Base-by-base conservation (phyloP, 2,888 invertebrate species). In the Tanytarsus gracilentus region DNA sequence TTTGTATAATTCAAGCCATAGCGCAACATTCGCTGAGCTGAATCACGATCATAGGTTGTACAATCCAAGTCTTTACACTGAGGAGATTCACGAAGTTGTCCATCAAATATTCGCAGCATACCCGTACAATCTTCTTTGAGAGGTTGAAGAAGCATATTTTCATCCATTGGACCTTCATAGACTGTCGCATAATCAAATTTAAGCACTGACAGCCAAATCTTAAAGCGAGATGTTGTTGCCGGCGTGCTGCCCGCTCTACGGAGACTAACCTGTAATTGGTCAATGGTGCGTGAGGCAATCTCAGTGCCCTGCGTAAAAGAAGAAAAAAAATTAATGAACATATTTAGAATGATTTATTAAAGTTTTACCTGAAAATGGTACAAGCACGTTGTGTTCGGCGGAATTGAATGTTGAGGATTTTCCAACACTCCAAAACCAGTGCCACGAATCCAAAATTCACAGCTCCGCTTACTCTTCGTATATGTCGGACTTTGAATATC, bases 31-130 rank as follows among this genome's bases (percentile, higher is more conserved):
- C 76, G 76, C 62, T 76, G 76, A 2, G 76, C 75, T 63, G 75
- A 77, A 3, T 76, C 74, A 61, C 64, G 33, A 62, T 36, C 68
- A 64, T 62, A 70, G 66, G 55, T 68, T 67, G 75, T 74, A 61
- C 88, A 89, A 71, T 85, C 84, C 65, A 88, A 78, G 75, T 88
- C 88, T 69, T 86, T 87, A 74, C 88, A 88, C 29, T 81, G 79
- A 16, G 84, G 84, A 21, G 86, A 84, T 67, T 84, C 82, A 67
- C 86, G 80, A 67, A 88, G 77, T 51, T 87, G 86, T 2, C 90
- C 90, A 70, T 91, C 90, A 90, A 90, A 91, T 65, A 91, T 83
- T 75, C 88, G 86, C 66, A 91, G 76, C 75, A 88, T 86, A 64
- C 88, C 88, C 40, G 85, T 82, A 70, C 90, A 91, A 66, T 88